Evolutionary conservation across 2,113 vertebrate species (phyloP), one percentile per base, ranked within the genome.

Genomic region (Equus przewalskii): DNA sequence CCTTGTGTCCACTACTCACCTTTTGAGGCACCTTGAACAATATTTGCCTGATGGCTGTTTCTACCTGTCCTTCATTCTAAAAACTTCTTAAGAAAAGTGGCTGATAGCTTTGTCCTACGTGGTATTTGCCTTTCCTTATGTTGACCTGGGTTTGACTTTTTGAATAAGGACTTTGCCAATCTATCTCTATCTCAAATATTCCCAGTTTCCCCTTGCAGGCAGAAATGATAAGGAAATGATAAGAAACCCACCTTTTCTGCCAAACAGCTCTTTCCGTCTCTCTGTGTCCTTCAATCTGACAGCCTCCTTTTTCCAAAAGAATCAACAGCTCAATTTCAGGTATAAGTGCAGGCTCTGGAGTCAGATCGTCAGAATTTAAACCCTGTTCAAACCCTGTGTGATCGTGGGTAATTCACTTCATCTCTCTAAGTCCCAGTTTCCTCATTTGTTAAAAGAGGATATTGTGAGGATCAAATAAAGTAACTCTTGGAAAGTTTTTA

Each of bases 131-230:
- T 91, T 85, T 46, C 46, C 44, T 95, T 69, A 26, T 9, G 24
- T 36, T 90, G 28, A 75, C 24, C 41, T 81, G 73, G 41, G 7
- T 67, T 93, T 93, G 78, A 44, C 49, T 82, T 92, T 82, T 86
- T 80, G 62, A 91, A 85, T 73, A 67, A 97, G 16, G 26, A 46
- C 46, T 93, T 96, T 41, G 65, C 30, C 72, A 75, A 79, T 89
- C 46, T 36, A 15, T 92, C 51, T 67, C n/a, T 75, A 70, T 26
- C 51, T 78, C 73, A 94, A 96, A 81, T 82, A 89, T 85, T 70
- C 30, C 30, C 22, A 19, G 69, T 70, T 94, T 22, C 76, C 18
- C 28, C 2, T 80, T 94, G 26, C 33, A 44, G 30, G 36, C 36
- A 41, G 36, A 41, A 41, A 41, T 41, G 36, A 41, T 24, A 28